Evolutionary conservation across 2,797 vertebrate genomes (phyloP).

Genomic region (Pseudomugil tenellus): DNA sequence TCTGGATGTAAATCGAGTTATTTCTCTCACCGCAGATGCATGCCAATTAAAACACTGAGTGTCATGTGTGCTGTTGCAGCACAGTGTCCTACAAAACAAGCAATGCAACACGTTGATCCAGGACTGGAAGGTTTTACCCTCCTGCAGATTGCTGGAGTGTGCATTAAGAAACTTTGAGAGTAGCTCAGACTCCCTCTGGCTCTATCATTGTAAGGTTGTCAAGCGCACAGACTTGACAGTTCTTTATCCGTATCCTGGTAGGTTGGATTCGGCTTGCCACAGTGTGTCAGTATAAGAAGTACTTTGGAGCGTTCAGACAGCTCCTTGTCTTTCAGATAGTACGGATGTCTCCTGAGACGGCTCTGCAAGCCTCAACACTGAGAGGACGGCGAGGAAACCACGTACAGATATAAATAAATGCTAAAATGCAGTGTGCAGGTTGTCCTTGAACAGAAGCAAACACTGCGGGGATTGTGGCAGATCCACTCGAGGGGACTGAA

Average conservation of each 20-base stretch:
- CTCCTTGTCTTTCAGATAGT: constrained; percentile 33
- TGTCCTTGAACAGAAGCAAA: not conserved
- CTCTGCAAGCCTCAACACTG: constrained; percentile 14
- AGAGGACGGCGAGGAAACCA: constrained; percentile 8
- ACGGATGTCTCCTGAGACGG: constrained; percentile 29
- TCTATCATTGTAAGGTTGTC: constrained; percentile 14
- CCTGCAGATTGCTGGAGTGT: constrained; percentile 20
- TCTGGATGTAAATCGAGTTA: constrained; percentile 11
- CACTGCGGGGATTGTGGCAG: not conserved
- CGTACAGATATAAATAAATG: constrained; percentile 12
- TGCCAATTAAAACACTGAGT: constrained; percentile 31
- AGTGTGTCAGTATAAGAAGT: constrained; percentile 21
- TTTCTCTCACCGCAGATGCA: constrained; percentile 27
- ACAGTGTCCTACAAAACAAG: constrained; percentile 9
- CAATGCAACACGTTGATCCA: not conserved
- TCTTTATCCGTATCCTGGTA: constrained; percentile 41
- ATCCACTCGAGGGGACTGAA: not conserved
- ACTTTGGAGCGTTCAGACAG: constrained; percentile 30
- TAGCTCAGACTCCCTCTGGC: constrained; percentile 22
- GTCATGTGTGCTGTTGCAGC: not conserved
- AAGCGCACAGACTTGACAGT: constrained; percentile 29
- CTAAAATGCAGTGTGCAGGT: constrained; percentile 11
- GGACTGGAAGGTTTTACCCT: constrained; percentile 24
- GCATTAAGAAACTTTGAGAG: constrained; percentile 15
- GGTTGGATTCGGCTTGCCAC: constrained; percentile 40